Evolutionary conservation across 30 jellyfish, hydroid and myxozoan species (phyloP).

Genomic region (Cassiopea xamachana): DNA sequence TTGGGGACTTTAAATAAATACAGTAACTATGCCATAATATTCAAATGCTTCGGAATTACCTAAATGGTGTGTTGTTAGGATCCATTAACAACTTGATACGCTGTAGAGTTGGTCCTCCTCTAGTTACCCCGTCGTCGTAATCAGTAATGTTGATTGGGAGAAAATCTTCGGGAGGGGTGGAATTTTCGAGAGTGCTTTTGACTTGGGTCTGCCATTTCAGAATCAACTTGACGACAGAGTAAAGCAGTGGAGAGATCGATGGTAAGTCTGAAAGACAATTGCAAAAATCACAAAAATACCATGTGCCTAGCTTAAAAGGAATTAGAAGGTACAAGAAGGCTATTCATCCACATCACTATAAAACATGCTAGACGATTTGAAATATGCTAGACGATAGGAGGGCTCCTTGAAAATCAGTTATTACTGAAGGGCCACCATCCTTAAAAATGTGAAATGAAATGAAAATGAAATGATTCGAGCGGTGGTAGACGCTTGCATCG

Average conservation of each 20-base stretch:
- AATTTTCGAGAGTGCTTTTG: conserved; percentile 65
- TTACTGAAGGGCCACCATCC: too few relatives aligned
- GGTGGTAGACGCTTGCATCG: too few relatives aligned
- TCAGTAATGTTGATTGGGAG: conserved; percentile 40
- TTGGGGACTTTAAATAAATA: too few relatives aligned
- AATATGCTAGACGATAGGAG: too few relatives aligned
- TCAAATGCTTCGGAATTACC: conserved; percentile 44
- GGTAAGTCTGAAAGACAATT: conserved; percentile 79
- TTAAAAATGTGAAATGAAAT: too few relatives aligned
- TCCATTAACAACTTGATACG: conserved; percentile 77
- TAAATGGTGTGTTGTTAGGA: conserved; percentile 94
- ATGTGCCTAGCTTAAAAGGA: too few relatives aligned
- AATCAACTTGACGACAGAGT: conserved; percentile 84
- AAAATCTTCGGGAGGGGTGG: conserved; percentile 74
- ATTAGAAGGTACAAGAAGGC: too few relatives aligned
- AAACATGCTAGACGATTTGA: too few relatives aligned
- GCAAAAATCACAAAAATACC: neutral
- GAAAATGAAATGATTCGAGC: too few relatives aligned
- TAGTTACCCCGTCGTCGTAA: conserved; percentile 76
- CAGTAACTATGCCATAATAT: too few relatives aligned
- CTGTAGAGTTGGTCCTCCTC: conserved; percentile 96
- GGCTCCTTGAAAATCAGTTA: too few relatives aligned
- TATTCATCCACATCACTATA: too few relatives aligned
- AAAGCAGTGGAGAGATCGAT: conserved; percentile 87
- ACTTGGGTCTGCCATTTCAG: conserved; percentile 92